Evolutionary conservation across 2,797 vertebrate species (phyloP), one percentile per base, ranked within the genome.

Genomic region (Malacoraja senta): DNA sequence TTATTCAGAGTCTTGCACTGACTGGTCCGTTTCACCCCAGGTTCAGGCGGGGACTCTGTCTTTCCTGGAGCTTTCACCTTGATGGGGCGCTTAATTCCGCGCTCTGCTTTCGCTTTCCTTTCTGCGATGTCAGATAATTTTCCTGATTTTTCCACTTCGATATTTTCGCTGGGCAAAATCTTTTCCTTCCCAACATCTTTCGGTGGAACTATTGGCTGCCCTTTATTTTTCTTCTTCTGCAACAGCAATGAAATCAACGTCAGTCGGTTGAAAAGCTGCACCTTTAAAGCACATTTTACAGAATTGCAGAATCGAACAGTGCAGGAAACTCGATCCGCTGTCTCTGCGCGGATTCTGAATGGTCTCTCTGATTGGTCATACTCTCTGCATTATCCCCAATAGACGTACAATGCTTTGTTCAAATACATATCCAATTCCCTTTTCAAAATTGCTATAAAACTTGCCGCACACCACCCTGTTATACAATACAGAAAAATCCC

Each of bases 181-280:
- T 95, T 95, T 93, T 97, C 96, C 94, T 97, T 97, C 72, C 96
- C 96, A 0, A 96, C 97, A 94, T 97, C 97, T 94, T 95, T 96
- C 94, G 96, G 96, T 0, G n/a, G 0, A 38, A 94, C 96, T n/a
- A 95, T 95, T 53, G 93, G 7, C 2, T 94, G 93, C 58, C 96
- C 97, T 91, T 96, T 96, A 32, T 98, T 96, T 93, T 96, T 97
- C 95, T 96, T 98, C 94, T 97, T 98, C 95, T 97, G 96, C 95
- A 93, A 93, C 94, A 94, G 86, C 6, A 44, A 93, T 74, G 21
- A 83, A 35, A 53, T 6, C 4, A 17, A 91, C 7, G 24, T 8
- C 12, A 26, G 35, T 44, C 32, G 32, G 63, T 63, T 19, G 63
- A 86, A 86, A 86, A 63, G 58, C 15, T 65, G 29, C 12, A 86